phyloP scores from a whole-genome alignment of 2,797 vertebrate species.

The Percopsis omiscomaycus region DNA sequence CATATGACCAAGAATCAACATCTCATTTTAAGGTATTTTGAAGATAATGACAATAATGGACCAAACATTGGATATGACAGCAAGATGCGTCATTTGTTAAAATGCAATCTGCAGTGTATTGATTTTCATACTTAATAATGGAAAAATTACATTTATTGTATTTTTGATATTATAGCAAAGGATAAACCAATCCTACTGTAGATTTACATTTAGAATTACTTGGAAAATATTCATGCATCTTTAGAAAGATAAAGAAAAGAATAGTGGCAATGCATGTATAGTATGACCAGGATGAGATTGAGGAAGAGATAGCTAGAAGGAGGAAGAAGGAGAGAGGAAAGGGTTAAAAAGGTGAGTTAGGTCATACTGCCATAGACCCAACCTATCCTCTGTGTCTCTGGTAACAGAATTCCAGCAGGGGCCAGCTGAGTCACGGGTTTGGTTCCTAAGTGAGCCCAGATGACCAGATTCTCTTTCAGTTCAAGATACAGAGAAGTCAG shows the following conservation, averaged over 20 bases:
- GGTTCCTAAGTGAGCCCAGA: conserved; percentile 30
- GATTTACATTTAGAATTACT: too few species aligned
- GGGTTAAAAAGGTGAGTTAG: not conserved
- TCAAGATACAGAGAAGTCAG: conserved; percentile 15
- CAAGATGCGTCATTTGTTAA: too few species aligned
- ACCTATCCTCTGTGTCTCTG: conserved; percentile 25
- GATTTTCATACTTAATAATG: conserved; percentile 6
- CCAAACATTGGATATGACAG: not conserved
- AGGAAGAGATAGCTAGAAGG: conserved; percentile 3
- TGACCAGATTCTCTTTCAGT: conserved; percentile 60
- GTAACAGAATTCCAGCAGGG: conserved; percentile 20
- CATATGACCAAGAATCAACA: too few species aligned
- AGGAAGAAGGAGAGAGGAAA: not conserved
- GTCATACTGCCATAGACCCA: conserved; percentile 7
- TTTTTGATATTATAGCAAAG: conserved; percentile 11
- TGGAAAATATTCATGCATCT: too few species aligned
- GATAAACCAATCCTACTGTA: too few species aligned
- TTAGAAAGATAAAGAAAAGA: too few species aligned
- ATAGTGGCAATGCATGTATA: too few species aligned
- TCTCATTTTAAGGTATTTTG: too few species aligned
- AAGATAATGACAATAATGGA: too few species aligned
- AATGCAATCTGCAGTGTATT: too few species aligned
- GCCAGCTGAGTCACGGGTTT: conserved; percentile 20
- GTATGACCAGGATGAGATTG: conserved; percentile 2
- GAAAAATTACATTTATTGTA: conserved; percentile 13